These are phyloP conservation scores for Cabera pusaria DNA, from an alignment of 2,888 invertebrate species.

Conservation along the genomic window DNA sequence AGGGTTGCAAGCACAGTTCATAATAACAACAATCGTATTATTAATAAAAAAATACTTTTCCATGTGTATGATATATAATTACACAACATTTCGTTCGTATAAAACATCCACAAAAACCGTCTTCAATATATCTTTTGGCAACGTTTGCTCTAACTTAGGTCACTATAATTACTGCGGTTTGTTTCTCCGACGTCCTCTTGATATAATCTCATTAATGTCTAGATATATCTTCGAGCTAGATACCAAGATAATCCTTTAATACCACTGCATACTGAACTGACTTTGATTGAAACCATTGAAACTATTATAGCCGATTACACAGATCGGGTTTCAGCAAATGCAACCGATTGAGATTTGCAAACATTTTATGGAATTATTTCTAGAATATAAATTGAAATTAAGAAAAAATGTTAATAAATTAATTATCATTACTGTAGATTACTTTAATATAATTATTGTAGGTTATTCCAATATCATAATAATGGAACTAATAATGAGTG, in stretches of 20 bases:
- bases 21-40: no score
- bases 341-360: conserved; percentile 5
- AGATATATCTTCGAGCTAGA: conserved; percentile 57
- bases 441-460: no score
- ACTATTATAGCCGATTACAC: conserved; percentile 30
- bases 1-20: no score
- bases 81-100: no score
- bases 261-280: conserved; percentile 40
- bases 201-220: conserved; percentile 51
- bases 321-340: conserved; percentile 29
- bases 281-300: conserved; percentile 33
- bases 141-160: conserved; percentile 30
- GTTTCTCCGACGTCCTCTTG: conserved; percentile 60
- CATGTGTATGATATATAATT: no score
- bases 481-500: no score
- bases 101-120: no score
- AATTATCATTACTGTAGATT: no score
- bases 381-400: no score
- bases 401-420: no score
- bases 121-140: conserved; percentile 11
- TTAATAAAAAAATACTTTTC: no score
- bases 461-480: no score
- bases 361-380: neutral
- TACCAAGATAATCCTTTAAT: conserved; percentile 59
- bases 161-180: conserved; percentile 40